Evolutionary conservation across 2,797 vertebrate species (phyloP), one percentile per base, ranked within the genome.

Genomic region (Gobionotothen gibberifrons): DNA sequence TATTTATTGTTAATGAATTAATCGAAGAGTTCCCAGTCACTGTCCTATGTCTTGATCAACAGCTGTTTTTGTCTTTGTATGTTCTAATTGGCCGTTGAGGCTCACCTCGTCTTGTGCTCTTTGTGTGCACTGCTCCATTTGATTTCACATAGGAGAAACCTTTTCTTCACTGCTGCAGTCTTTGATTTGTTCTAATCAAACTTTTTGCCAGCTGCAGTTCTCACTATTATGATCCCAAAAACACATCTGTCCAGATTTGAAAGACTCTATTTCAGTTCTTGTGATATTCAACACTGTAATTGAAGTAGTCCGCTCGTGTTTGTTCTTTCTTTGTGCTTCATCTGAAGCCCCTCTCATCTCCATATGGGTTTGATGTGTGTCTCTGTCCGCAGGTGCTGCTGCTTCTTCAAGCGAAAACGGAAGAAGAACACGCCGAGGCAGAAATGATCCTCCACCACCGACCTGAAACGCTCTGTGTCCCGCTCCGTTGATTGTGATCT

Each of bases 371-470:
- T 75, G 72, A 67, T 32, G 2, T 72, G 17, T n/a, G 5, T 61
- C 22, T 90, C 70, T 80, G 53, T 89, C 68, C 81, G 67, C 93
- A 99, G 98, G 98, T 99, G 98, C 96, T 99, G 98, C 96, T 99
- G 98, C 87, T 99, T 99, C 95, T 99, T 99, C 94, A 99, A 97
- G 93, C 96, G 97, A 92, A 99, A 99, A 97, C 95, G 97, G 94
- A 99, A 97, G 97, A 99, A 99, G 96, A 97, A 97, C 77, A 95
- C 96, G 51, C 96, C 96, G 63, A 95, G 98, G 84, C 97, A 99
- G 93, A 99, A 99, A 96, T 99, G 96, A 99, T 94, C 79, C 5
- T 43, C 57, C 75, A 3, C 60, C 75, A 40, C 69, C 60, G 53
- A 87, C 82, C 76, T 54, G 72, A 83, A 79, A 62, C 12, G 40